Base-by-base conservation (phyloP, 2,113 vertebrate genomes). In the Rhombomys opimus region DNA sequence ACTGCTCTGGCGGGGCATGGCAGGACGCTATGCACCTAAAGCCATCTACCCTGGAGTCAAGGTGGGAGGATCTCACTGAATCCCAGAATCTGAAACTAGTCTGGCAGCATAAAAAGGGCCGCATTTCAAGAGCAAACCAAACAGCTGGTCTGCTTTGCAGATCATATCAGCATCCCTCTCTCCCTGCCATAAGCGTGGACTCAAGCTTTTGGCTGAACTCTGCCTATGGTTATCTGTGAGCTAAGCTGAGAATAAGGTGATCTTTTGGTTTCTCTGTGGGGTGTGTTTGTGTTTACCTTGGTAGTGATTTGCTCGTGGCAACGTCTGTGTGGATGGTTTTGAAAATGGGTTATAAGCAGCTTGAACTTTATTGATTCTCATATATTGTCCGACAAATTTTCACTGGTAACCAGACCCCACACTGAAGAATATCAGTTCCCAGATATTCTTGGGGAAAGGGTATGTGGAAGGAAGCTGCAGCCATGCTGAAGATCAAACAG, bases 161-260 rank as follows among this genome's bases (percentile, higher is more conserved):
- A 30, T 52, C 5, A 0, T 1, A 17, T 32, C 52, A 30, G 25
- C 2, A 14, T 30, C 5, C 5, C 52, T 20, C 50, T 35, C 52
- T 57, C 17, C 25, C 54, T 23, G 61, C 30, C 67, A 65, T 68
- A 17, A 54, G 61, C 87, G 50, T 87, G 11, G 35, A 77, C 41
- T 54, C 61, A 35, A n/a, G 90, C 87, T 96, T 89, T 59, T 88
- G 46, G 63, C 63, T 77, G 89, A 90, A 87, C 38, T 90, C 57
- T 90, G 46, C 59, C 70, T 70, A 30, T 93, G 89, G 81, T 1
- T 87, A 41, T 35, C 35, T 90, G 23, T 67, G 81, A 95, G 88
- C 76, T 95, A 41, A 75, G 54, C 80, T 90, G 57, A 50, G 63
- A 97, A 85, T 81, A 97, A 95, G 94, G 95, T 8, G 80, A 95